Percentiles rank a stretch among this genome's conserved stretches.
Evolutionary conservation across 2,888 invertebrate species (phyloP).

Genomic region (Phortica okadai): DNA sequence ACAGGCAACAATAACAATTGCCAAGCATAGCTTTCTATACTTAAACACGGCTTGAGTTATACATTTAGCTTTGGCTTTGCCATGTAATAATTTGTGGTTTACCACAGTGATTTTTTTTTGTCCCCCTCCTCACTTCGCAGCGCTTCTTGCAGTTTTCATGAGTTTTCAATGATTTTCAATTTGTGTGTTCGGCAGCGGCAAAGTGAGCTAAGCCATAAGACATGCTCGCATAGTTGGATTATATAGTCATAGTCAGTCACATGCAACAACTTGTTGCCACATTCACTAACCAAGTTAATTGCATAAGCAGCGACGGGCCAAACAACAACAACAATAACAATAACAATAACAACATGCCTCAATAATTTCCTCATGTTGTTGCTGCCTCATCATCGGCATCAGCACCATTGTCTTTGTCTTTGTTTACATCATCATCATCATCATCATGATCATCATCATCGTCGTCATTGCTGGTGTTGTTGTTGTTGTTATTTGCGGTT

Average conservation of each 20-base stretch:
- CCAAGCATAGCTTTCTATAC: not conserved
- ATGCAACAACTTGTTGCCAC: conserved; percentile 59
- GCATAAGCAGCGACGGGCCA: conserved; percentile 56
- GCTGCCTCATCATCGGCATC: not conserved
- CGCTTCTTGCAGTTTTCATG: not conserved
- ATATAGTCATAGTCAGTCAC: conserved; percentile 34
- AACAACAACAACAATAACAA: conserved; percentile 18
- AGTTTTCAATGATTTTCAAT: conserved; percentile 24
- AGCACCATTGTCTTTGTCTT: conserved; percentile 3
- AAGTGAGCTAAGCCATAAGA: not conserved
- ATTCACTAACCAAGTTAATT: conserved; percentile 59
- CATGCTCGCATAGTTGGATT: not conserved
- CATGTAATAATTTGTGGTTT: conserved; percentile 32
- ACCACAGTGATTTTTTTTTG: not conserved
- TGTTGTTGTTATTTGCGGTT: conserved; percentile 8
- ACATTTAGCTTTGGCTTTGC: not conserved
- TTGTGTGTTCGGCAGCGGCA: not conserved
- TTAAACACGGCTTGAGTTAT: not conserved
- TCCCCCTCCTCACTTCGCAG: not conserved
- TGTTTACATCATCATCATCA: not conserved
- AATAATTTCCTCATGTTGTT: conserved; percentile 54
- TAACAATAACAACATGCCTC: conserved; percentile 52
- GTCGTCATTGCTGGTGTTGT: conserved; percentile 25
- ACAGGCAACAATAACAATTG: not conserved
- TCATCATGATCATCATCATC: not conserved